Conservation (phyloP, 2,113 vertebrate species). For the Planiliza haematocheilus region DNA sequence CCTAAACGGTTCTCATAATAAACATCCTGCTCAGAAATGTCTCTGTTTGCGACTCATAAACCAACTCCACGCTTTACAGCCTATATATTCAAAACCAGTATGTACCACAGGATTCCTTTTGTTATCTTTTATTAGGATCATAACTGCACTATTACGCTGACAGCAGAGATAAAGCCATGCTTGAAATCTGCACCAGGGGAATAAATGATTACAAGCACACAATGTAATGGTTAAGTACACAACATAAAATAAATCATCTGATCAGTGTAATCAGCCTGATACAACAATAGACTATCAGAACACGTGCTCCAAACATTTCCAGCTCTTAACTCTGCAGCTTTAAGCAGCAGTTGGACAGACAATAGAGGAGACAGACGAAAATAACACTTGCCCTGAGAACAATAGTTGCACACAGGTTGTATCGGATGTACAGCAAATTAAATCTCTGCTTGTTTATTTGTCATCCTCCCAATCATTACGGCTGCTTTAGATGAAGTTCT, state of each 20-base stretch:
- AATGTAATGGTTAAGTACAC: conserved; percentile 1
- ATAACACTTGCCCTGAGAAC: conserved; percentile 53
- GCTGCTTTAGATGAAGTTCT: conserved; percentile 16
- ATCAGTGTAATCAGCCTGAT: conserved; percentile 7
- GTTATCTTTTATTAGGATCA: conserved; percentile 39
- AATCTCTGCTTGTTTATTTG: conserved; percentile 5
- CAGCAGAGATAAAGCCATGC: conserved; percentile 31
- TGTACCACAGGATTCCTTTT: neutral
- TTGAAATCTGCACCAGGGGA: conserved; percentile 18
- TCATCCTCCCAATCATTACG: neutral
- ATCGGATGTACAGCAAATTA: conserved; percentile 1
- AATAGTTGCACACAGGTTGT: conserved; percentile 49
- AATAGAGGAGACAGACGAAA: conserved; percentile 48
- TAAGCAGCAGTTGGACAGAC: conserved; percentile 50
- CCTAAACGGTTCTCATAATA: conserved; percentile 10
- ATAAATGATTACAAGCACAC: neutral
- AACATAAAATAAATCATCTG: conserved; percentile 23
- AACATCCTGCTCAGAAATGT: neutral
- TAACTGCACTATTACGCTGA: conserved; percentile 34
- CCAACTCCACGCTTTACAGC: neutral
- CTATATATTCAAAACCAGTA: neutral
- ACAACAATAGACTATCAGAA: conserved; percentile 26
- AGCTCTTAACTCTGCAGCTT: conserved; percentile 26
- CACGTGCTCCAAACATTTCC: conserved; percentile 13
- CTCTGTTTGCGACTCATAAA: conserved; percentile 6